These are phyloP conservation scores for Osmerus eperlanus DNA, from an alignment of 2,113 vertebrate genomes.

Conservation along the genomic window DNA sequence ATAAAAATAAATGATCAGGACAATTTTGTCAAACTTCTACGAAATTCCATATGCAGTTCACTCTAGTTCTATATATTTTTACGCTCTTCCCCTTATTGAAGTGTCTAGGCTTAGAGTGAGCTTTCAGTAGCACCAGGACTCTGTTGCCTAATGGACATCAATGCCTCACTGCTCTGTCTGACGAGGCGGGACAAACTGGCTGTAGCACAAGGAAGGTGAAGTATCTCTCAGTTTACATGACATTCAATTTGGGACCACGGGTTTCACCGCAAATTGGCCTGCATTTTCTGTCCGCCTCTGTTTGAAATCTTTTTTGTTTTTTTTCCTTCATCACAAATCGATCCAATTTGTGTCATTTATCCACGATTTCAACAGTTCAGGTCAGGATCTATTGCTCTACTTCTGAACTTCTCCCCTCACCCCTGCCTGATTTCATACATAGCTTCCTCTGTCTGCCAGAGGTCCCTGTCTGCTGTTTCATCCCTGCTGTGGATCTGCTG, in stretches of 20 bases:
- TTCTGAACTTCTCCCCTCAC: not conserved
- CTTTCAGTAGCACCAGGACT: constrained; percentile 78
- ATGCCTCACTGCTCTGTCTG: constrained; percentile 73
- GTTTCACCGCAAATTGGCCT: constrained; percentile 47
- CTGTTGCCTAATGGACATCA: constrained; percentile 79
- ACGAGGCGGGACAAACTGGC: constrained; percentile 61
- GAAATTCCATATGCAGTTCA: constrained; percentile 45
- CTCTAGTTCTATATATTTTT: constrained; percentile 38
- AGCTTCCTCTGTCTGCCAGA: constrained; percentile 7
- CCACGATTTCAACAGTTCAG: not conserved
- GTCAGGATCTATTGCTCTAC: not conserved
- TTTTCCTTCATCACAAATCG: not conserved
- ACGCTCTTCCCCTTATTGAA: constrained; percentile 54
- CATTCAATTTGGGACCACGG: constrained; percentile 42
- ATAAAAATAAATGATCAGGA: constrained; percentile 2
- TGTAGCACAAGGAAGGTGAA: constrained; percentile 57
- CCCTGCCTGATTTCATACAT: not conserved
- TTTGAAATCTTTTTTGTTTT: constrained; percentile 12
- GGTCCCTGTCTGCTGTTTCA: not conserved
- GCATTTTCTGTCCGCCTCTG: constrained; percentile 33
- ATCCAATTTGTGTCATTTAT: too few relatives aligned
- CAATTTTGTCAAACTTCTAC: constrained; percentile 27
- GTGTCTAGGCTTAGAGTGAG: constrained; percentile 52
- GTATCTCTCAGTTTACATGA: constrained; percentile 53
- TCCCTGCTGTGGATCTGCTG: constrained; percentile 10